Evolutionary conservation across 2,113 vertebrate genomes (phyloP), one percentile per base, ranked within the genome.

Genomic region (Pygoscelis adeliae): DNA sequence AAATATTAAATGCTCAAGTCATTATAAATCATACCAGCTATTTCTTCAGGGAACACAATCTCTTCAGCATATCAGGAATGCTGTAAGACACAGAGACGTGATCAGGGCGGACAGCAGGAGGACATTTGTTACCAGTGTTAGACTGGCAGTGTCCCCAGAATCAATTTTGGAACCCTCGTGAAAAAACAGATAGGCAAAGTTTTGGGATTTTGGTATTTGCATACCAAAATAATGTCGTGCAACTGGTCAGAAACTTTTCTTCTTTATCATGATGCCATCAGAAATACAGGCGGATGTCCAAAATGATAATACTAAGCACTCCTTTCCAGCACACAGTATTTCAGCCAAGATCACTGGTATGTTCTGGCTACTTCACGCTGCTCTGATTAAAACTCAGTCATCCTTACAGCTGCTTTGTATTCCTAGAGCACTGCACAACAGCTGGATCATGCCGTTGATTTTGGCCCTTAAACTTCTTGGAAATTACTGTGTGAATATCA

Each of bases 361-460:
- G 92, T 76, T 84, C 89, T 95, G 94, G 83, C 87, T 91, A 20
- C 91, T 93, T 96, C 91, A 82, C 0, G 1, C 69, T 89, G 36
- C 77, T 91, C 80, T 79, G 76, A 89, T 96, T 97, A 79, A 89
- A 89, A 76, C 83, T 69, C 70, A 52, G 58, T 66, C 90, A 88
- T 81, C 62, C 65, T 76, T 61, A 76, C 83, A 93, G 94, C 93
- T 95, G 89, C 62, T 87, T 89, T 89, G 56, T 93, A 65, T 93
- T 95, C 77, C 77, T 95, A 76, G 87, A 92, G 73, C 91, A 27
- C 81, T 62, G 49, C 36, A 52, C 40, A 72, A 92, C 93, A 97
- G 88, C 96, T 95, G 95, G 92, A 87, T 71, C 27, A 29, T 74
- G 61, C 61, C 27, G 0, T 67, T 72, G 83, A 69, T 67, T 92